Percentiles rank a stretch among this genome's conserved stretches.
Evolutionary conservation across 64 coral and sea anemone species (phyloP).

Genomic region (Pocillopora damicornis): DNA sequence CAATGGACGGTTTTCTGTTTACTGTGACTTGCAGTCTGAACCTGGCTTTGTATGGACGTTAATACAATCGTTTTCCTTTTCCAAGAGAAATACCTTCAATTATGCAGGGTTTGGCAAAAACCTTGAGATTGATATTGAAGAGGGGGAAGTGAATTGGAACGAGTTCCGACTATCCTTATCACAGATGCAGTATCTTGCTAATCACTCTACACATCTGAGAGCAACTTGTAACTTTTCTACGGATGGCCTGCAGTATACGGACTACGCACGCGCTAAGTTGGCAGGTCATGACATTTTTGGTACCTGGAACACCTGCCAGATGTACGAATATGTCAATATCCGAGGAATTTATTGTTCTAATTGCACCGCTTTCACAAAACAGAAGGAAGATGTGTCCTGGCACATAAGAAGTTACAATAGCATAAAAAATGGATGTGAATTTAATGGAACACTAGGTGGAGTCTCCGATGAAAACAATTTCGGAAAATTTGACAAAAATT

Average conservation of each 20-base stretch:
- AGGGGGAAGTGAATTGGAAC: no score
- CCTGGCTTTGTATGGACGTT: background rate
- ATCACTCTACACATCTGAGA: no score
- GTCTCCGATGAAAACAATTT: background rate
- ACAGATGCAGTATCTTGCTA: no score
- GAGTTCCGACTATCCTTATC: no score
- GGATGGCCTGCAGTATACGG: no score
- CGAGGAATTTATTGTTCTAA: background rate
- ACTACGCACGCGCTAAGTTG: no score
- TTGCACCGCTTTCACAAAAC: background rate
- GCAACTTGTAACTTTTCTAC: no score
- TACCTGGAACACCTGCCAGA: background rate
- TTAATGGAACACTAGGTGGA: background rate
- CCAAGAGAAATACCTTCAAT: no score
- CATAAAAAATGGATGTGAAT: background rate
- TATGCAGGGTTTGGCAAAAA: no score
- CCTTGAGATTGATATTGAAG: no score
- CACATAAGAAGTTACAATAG: background rate
- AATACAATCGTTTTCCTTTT: no score
- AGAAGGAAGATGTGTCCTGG: background rate
- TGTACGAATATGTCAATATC: background rate
- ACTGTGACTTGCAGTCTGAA: background rate
- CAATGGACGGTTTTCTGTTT: background rate
- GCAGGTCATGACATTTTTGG: no score
- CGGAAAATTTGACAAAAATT: background rate